These are phyloP conservation scores for Spinus pinus DNA, from an alignment of 2,797 vertebrate genomes.

Conservation along the genomic window DNA sequence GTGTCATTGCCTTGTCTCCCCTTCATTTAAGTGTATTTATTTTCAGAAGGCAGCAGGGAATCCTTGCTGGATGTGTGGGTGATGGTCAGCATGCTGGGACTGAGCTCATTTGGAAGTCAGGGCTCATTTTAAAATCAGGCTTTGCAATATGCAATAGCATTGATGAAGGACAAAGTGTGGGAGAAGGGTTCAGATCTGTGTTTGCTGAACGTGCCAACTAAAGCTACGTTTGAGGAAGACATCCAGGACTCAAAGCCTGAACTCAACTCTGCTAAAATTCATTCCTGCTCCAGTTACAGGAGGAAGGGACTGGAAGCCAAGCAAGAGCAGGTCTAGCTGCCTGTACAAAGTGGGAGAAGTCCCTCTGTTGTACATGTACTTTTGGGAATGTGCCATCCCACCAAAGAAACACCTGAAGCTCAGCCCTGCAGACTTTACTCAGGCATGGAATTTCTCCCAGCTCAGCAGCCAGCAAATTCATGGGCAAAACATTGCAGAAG, in stretches of 20 bases:
- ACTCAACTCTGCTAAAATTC: neutral
- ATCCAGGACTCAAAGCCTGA: neutral
- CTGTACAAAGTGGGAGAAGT: neutral
- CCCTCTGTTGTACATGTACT: fast-evolving
- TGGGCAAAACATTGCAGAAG: neutral
- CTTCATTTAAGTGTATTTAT: neutral
- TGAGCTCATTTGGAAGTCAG: neutral
- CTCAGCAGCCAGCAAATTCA: neutral
- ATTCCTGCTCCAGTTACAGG: neutral
- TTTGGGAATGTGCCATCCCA: neutral
- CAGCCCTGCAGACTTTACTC: neutral
- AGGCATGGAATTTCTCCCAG: neutral
- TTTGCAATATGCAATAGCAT: neutral
- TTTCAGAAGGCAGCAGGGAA: neutral
- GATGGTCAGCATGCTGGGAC: neutral
- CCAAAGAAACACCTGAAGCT: neutral
- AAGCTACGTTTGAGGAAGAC: neutral
- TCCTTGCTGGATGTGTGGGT: neutral
- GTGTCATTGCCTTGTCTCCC: neutral
- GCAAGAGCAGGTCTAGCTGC: neutral
- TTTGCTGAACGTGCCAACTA: neutral
- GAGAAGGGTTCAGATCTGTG: neutral
- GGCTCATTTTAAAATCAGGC: constrained; percentile 3
- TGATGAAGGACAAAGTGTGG: neutral
- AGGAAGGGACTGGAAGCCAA: neutral